Conservation (phyloP, 2,888 invertebrate genomes). For the Hyles lineata region DNA sequence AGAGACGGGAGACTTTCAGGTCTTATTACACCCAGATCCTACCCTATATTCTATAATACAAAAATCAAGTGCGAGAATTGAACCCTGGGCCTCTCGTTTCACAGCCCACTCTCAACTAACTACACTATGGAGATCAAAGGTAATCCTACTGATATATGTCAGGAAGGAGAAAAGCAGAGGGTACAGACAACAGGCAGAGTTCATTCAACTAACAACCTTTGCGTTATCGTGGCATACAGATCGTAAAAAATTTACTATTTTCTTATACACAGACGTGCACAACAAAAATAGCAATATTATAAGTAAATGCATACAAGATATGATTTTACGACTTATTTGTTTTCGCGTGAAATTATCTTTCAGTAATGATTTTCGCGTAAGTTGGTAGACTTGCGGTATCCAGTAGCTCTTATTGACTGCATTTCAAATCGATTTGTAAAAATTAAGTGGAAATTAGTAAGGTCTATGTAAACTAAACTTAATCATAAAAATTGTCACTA, state of each 20-base stretch:
- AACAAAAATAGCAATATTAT: constrained; percentile 6
- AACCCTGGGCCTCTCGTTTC: too few relatives aligned
- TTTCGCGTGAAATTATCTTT: neutral
- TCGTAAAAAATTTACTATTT: constrained; percentile 30
- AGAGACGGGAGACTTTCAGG: too few relatives aligned
- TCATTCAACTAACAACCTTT: constrained; percentile 28
- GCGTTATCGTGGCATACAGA: constrained; percentile 25
- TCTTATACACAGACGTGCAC: constrained; percentile 13
- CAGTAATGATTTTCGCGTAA: neutral
- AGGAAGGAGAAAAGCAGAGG: constrained; percentile 17
- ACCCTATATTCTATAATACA: too few relatives aligned
- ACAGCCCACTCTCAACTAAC: too few relatives aligned
- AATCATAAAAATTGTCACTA: too few relatives aligned
- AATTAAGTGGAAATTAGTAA: too few relatives aligned
- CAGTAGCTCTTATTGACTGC: neutral
- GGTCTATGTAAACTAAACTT: too few relatives aligned
- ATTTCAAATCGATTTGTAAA: too few relatives aligned
- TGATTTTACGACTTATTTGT: neutral
- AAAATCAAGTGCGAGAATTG: too few relatives aligned
- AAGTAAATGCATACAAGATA: constrained; percentile 2
- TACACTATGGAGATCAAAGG: too few relatives aligned
- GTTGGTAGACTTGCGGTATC: neutral
- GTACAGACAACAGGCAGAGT: neutral
- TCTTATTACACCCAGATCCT: too few relatives aligned
- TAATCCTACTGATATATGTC: neutral